phyloP scores from a whole-genome alignment of 2,113 vertebrate genomes.

The Corythoichthys haematopterus region DNA sequence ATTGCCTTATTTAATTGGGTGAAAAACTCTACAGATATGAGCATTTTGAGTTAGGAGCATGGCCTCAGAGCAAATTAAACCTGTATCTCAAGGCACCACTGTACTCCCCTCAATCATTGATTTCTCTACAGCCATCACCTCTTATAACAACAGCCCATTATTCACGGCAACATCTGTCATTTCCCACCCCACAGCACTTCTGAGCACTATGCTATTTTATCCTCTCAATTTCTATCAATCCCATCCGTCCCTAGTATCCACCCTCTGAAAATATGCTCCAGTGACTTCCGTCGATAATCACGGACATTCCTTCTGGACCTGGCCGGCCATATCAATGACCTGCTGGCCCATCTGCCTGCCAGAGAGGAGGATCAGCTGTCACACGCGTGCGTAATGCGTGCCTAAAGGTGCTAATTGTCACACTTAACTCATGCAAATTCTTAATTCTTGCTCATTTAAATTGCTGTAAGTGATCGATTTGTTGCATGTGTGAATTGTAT shows the following conservation, averaged over 20 bases:
- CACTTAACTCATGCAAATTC: not conserved
- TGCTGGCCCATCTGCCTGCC: slow-evolving; percentile 52
- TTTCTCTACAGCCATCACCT: slow-evolving; percentile 2
- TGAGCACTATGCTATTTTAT: slow-evolving; percentile 69
- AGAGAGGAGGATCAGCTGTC: slow-evolving; percentile 31
- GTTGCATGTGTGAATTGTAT: not conserved
- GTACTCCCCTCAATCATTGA: not conserved
- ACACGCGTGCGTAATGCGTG: not conserved
- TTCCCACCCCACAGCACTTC: slow-evolving; percentile 69
- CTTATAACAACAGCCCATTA: slow-evolving; percentile 37
- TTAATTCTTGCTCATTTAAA: not conserved
- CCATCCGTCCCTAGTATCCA: slow-evolving; percentile 50
- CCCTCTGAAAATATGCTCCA: slow-evolving; percentile 60
- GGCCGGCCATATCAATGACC: slow-evolving; percentile 49
- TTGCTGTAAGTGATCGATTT: not conserved
- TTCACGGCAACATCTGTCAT: slow-evolving; percentile 63
- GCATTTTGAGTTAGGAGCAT: not conserved
- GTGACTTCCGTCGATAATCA: slow-evolving; percentile 75
- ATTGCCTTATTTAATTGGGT: too few relatives aligned
- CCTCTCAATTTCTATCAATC: slow-evolving; percentile 66
- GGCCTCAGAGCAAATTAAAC: not conserved
- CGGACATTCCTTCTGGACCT: slow-evolving; percentile 69
- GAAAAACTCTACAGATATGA: too few relatives aligned
- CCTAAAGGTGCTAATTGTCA: not conserved
- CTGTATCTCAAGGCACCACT: not conserved